Base-by-base conservation (phyloP, 2,797 vertebrate species). In the Gymnoscopelus braueri region DNA sequence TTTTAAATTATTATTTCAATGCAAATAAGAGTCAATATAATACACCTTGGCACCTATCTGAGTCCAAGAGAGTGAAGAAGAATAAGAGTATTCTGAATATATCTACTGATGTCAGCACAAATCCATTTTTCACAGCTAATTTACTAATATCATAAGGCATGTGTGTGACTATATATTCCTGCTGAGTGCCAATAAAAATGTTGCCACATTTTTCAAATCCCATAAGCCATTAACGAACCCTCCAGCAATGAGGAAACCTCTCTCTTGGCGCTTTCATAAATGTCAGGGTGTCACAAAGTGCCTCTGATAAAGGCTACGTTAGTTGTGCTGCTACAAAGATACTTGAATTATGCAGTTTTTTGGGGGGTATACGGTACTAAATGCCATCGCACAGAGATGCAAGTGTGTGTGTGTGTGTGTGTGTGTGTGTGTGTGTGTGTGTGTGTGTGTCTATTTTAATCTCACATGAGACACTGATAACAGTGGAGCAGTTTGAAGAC, bases 231-330 rank as follows among this genome's bases (percentile, higher is more conserved):
- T 69, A 82, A 80, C n/a, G 44, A 84, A 74, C 47, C 61, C 47
- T 69, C 51, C 26, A 52, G 52, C 60, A 47, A 60, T 67, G 67
- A 74, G 15, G 51, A 56, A 61, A 3, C 35, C 60, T 63, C 19
- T 75, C 39, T 44, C 5, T 7, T 55, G 52, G 71, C 57, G 13
- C 64, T 76, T 78, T 70, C 48, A 60, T 69, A 88, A 90, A 92
- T 89, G 85, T 87, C 81, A 90, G 58, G 26, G 32, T 69, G 65
- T 82, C 70, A 72, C 67, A 69, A 76, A 60, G 58, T 68, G 60
- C 76, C 39, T 82, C 80, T 90, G 82, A 87, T 83, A 83, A 85
- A 82, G 75, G 73, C 72, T 77, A 76, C 0, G 11, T 19, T 56
- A 49, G 53, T 55, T 54, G 12, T 56, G 52, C 48, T 13, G 49